Base-by-base conservation (phyloP, 30 jellyfish, hydroid and myxozoan species). In the Cassiopea andromeda region DNA sequence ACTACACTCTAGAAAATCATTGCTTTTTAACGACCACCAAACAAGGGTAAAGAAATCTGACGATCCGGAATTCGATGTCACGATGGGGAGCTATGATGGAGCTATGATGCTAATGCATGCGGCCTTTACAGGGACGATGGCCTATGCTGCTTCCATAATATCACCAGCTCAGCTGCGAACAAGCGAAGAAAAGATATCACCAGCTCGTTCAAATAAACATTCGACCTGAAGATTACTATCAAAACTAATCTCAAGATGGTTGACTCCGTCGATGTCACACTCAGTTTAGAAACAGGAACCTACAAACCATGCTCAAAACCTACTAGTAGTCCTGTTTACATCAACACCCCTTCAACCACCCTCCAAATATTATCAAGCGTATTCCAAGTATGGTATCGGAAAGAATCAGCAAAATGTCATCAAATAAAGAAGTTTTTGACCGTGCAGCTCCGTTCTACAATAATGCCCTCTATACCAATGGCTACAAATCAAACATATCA, bases 161-260 rank as follows among this genome's bases (percentile, higher is more conserved):
- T 66, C 75, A 66, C 75, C 75, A 66, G 19, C 75, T 66, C 75
- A 66, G 19, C 75, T 14, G 75, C 19, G 75, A 19, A 66, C 75
- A 66, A 6, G 15, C 8, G 8, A 66, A 66, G 75, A 66, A 66
- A 66, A 66, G 75, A 66, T 5, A 15, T 66, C 15, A 66, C 75
- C 75, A 66, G 19, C 45, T 66, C 19, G 45, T 66, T 66, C 45
- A 66, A 66, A 66, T 15, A 66, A 66, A 66, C 10, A 66, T 66
- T 66, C 15, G 75, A 15, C 15, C 15, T 66, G 15, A 66, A 66
- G 75, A 66, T 66, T 7, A 19, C 75, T 19, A 66, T 66, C 75
- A 66, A 66, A 66, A 66, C 75, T 54, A 66, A 66, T 66, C 75
- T 66, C 15, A 15, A 19, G 75, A 66, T 66, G 7, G 75, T 66